Base-by-base conservation (phyloP, 2,888 invertebrate genomes). In the Drosophila birchii region DNA sequence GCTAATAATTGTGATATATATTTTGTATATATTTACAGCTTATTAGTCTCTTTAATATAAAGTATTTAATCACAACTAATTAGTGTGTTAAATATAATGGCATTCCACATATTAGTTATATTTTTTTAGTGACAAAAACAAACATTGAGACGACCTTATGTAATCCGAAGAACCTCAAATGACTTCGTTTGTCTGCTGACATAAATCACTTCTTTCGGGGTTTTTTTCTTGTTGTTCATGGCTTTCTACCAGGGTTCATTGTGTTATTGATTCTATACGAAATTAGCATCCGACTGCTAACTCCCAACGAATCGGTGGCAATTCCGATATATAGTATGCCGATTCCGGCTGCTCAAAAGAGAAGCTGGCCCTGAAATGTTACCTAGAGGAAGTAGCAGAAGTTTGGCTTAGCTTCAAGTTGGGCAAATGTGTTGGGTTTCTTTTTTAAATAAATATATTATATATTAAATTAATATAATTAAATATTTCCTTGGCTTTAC, bases 111-210 rank as follows among this genome's bases (percentile, higher is more conserved):
- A 26, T n/a, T n/a, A n/a, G n/a, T n/a, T n/a, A n/a, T n/a, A 1
- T 5, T 14, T 16, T 34, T 34, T 34, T 29, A 11, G 5, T 29
- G 9, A 3, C 16, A 16, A 45, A 45, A 45, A 11, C 6, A 11
- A 23, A 23, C 41, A 14, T 26, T 23, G n/a, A 23, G 47, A 67
- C 68, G 16, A 56, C 14, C 14, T 77, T 77, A 71, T 77, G 59
- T 38, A 77, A 75, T 54, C 43, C 5, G 9, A 26, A 72, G 73
- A 80, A 76, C 63, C 47, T 84, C 51, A 72, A 74, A 73, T 64
- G 63, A 14, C 11, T 47, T 23, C 64, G 64, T 82, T 86, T 79
- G 57, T 71, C 44, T 57, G 23, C 26, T 39, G 12, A 20, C 59
- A 9, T n/a, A 8, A 16, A 36, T 12, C 38, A 29, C 4, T 26